A percentile compares a stretch with the other conserved stretches of the same genome.
Conservation (phyloP, 2,797 vertebrate genomes). For the Pangasius mekongensis region DNA sequence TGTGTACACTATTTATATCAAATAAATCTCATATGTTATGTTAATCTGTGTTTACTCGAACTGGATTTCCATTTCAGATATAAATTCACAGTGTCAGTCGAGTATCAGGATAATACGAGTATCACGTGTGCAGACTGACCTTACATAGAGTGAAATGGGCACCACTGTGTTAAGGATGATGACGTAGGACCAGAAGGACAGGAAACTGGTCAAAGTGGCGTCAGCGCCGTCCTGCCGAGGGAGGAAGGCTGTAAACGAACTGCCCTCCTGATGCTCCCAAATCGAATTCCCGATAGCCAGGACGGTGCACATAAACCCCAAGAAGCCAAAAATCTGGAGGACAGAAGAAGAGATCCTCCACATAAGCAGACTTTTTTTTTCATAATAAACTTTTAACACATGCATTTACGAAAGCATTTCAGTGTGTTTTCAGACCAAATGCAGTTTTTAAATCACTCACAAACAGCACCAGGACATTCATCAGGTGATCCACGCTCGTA, state of each 20-base stretch:
- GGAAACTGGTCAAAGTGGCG: conserved; percentile 77
- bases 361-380: background rate
- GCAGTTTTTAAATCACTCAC: conserved; percentile 75
- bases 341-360: background rate
- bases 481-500: conserved; percentile 90
- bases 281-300: conserved; percentile 86
- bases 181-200: conserved; percentile 94
- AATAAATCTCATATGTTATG: too few relatives aligned
- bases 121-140: conserved; percentile 70
- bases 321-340: conserved; percentile 86
- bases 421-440: background rate
- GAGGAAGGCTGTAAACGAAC: conserved; percentile 82
- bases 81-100: background rate
- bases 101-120: background rate
- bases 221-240: conserved; percentile 76
- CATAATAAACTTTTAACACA: background rate
- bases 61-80: background rate
- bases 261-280: conserved; percentile 84
- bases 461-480: conserved; percentile 91
- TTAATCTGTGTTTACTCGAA: background rate
- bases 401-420: background rate
- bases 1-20: too few relatives aligned
- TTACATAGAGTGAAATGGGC: conserved; percentile 96
- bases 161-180: conserved; percentile 95
- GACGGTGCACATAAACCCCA: conserved; percentile 84